Conservation (phyloP, 1,140 invertebrate species). For the Dendrolimus kikuchii region DNA sequence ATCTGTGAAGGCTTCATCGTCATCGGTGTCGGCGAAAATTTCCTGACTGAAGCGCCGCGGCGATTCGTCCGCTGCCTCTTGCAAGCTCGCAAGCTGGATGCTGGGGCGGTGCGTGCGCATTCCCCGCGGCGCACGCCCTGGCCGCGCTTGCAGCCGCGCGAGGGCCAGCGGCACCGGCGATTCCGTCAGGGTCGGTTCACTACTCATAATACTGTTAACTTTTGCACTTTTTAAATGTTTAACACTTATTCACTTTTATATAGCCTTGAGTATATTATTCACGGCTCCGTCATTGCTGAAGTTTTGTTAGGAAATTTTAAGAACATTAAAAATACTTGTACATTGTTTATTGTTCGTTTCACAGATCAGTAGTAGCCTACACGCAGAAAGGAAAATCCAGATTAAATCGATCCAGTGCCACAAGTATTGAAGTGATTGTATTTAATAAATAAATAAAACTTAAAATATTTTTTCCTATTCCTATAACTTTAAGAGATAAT, state of each 20-base stretch:
- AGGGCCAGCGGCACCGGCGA: constrained; percentile 61
- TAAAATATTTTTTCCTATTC: too few species aligned
- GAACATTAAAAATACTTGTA: not conserved
- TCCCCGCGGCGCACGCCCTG: constrained; percentile 35
- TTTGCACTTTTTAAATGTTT: constrained; percentile 24
- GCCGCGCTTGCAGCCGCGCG: constrained; percentile 47
- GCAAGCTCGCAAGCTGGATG: constrained; percentile 52
- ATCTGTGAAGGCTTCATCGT: constrained; percentile 64
- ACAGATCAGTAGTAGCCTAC: not conserved
- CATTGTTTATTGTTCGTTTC: not conserved
- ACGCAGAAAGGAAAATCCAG: too few species aligned
- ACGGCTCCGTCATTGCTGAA: constrained; percentile 35
- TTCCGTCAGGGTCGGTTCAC: constrained; percentile 57
- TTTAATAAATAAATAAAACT: too few species aligned
- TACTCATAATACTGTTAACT: constrained; percentile 46
- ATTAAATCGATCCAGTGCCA: too few species aligned
- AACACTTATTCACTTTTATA: constrained; percentile 19
- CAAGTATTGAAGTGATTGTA: too few species aligned
- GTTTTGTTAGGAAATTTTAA: not conserved
- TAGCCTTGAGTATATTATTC: constrained; percentile 13
- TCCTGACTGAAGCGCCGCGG: constrained; percentile 60
- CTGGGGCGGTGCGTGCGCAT: constrained; percentile 50
- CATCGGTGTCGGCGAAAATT: constrained; percentile 54
- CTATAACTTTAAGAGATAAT: too few species aligned
- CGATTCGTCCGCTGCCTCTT: constrained; percentile 57